Conservation (phyloP, 2,888 invertebrate genomes). For the Ochlodes sylvanus region DNA sequence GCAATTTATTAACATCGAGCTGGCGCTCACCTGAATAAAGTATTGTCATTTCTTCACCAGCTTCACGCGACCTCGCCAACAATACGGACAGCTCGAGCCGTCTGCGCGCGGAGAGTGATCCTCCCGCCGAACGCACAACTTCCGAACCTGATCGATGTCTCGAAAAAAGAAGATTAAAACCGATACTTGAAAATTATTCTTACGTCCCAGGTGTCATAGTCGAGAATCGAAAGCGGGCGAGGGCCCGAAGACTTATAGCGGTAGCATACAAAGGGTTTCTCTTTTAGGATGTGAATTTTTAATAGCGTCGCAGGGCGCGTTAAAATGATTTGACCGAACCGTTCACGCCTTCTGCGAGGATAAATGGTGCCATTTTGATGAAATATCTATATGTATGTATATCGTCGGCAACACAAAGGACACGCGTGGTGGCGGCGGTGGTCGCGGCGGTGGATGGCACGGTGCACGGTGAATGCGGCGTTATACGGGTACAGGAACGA, state of each 20-base stretch:
- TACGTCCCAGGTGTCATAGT: conserved; percentile 9
- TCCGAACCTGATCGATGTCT: background rate
- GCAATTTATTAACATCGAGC: conserved; percentile 30
- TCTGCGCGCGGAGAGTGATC: too few species aligned
- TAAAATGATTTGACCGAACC: conserved; percentile 19
- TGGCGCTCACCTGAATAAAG: conserved; percentile 32
- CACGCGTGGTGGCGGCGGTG: background rate
- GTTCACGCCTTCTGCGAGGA: conserved; percentile 10
- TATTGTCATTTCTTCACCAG: conserved; percentile 32
- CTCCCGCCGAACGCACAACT: background rate
- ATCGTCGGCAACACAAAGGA: conserved; percentile 13
- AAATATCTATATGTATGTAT: too few species aligned
- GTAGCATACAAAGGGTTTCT: conserved; percentile 33
- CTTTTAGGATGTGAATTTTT: conserved; percentile 34
- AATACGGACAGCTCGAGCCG: too few species aligned
- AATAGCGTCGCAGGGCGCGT: conserved; percentile 25
- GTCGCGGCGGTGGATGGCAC: background rate
- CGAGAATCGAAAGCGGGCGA: conserved; percentile 14
- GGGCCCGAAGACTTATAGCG: conserved; percentile 18
- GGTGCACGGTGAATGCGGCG: background rate
- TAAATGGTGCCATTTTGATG: conserved; percentile 20
- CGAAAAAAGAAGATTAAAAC: conserved; percentile 11
- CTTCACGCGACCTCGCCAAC: too few species aligned
- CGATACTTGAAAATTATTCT: conserved; percentile 24
- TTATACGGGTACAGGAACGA: conserved; percentile 1